Evolutionary conservation across 23 tunicate genomes (phyloP).

Genomic region (Pegea sp.): DNA sequence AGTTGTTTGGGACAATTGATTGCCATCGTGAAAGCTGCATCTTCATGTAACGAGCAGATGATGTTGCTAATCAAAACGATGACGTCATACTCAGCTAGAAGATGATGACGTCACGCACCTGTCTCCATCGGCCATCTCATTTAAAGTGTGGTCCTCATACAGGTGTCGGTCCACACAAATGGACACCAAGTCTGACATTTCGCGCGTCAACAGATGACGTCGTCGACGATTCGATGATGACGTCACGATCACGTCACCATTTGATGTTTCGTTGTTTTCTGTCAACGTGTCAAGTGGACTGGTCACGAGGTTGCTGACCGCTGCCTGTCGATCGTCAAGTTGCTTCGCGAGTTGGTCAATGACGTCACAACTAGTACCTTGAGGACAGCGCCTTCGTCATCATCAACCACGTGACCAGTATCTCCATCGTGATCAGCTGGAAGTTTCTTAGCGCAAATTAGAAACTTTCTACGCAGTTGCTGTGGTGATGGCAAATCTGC

Average conservation of each 20-base stretch:
- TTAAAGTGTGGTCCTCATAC: neutral
- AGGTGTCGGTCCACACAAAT: conserved; percentile 8
- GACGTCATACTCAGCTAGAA: neutral
- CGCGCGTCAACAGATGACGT: conserved; percentile 17
- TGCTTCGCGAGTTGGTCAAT: too few species aligned
- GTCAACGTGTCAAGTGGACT: too few species aligned
- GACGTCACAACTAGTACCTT: conserved; percentile 8
- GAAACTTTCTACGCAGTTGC: conserved; percentile 18
- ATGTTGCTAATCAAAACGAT: too few species aligned
- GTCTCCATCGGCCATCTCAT: neutral
- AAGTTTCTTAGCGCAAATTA: conserved; percentile 43
- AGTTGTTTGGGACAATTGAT: neutral
- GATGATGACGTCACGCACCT: neutral
- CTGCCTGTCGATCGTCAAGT: too few species aligned
- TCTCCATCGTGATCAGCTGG: conserved; percentile 24
- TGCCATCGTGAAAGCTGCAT: neutral
- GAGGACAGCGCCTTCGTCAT: conserved; percentile 61
- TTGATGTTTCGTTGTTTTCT: too few species aligned
- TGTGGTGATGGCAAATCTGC: conserved; percentile 64
- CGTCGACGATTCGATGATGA: neutral
- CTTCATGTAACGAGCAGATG: too few species aligned
- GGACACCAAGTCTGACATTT: conserved; percentile 57
- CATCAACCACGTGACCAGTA: conserved; percentile 50
- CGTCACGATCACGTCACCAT: conserved; percentile 1
- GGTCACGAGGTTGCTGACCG: too few species aligned